Conservation (phyloP, 1,140 invertebrate species). For the Cylas formicarius region DNA sequence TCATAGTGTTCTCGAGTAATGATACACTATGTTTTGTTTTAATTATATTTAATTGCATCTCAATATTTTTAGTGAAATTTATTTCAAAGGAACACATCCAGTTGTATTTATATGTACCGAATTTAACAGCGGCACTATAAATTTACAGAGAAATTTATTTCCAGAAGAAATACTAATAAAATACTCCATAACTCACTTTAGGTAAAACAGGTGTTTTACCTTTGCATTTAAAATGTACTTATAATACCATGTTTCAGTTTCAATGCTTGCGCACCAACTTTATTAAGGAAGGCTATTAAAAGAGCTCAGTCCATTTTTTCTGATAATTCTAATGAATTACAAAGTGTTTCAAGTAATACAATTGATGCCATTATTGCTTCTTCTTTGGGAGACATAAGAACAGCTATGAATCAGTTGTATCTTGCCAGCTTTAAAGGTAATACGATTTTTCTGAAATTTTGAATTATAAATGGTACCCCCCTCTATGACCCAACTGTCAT, state of each 20-base stretch:
- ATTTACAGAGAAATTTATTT: constrained; percentile 56
- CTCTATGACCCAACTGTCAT: too few species aligned
- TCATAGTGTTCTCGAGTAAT: constrained; percentile 56
- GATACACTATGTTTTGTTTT: constrained; percentile 3
- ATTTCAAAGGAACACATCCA: constrained; percentile 55
- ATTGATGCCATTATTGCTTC: constrained; percentile 61
- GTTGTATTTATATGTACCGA: constrained; percentile 66
- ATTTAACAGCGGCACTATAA: constrained; percentile 50
- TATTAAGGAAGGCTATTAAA: constrained; percentile 60
- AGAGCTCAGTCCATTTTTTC: constrained; percentile 50
- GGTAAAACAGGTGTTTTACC: constrained; percentile 41
- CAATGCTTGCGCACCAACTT: constrained; percentile 54
- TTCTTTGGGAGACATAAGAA: constrained; percentile 62
- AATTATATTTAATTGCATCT: constrained; percentile 12
- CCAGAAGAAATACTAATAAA: constrained; percentile 50
- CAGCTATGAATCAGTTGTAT: constrained; percentile 62
- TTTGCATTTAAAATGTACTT: constrained; percentile 17
- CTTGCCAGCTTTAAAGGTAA: constrained; percentile 61
- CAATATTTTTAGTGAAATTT: constrained; percentile 52
- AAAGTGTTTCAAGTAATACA: constrained; percentile 47
- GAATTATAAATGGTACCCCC: too few species aligned
- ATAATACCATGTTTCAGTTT: constrained; percentile 45
- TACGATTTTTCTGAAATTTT: too few species aligned
- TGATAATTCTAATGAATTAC: constrained; percentile 46
- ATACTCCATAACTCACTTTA: constrained; percentile 55